Evolutionary conservation across 2,888 invertebrate species (phyloP).

Genomic region (Mythimna ferrago): DNA sequence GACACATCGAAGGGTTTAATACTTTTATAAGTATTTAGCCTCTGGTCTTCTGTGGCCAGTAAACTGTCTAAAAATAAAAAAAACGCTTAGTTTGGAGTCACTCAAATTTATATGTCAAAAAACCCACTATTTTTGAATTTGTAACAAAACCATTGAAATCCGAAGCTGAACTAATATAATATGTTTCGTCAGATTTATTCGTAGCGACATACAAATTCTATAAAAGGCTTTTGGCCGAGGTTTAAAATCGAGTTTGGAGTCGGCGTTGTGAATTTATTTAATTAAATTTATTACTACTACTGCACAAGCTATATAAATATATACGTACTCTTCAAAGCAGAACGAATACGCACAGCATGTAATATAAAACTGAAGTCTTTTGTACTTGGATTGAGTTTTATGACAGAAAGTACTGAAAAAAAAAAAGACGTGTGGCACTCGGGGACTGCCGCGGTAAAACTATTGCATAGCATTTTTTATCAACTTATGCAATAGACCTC

Average conservation of each 20-base stretch:
- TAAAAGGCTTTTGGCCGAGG: slow-evolving; percentile 47
- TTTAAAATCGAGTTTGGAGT: slow-evolving; percentile 60
- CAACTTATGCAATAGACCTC: too few relatives aligned
- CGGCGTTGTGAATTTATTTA: slow-evolving; percentile 51
- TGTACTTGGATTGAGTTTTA: slow-evolving; percentile 32
- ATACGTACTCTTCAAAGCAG: slow-evolving; percentile 19
- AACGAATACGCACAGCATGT: slow-evolving; percentile 24
- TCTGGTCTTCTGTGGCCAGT: neutral
- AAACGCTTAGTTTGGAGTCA: neutral
- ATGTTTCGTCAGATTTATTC: slow-evolving; percentile 27
- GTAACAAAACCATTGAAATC: neutral
- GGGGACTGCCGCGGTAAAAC: too few relatives aligned
- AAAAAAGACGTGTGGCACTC: too few relatives aligned
- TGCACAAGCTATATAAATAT: slow-evolving; percentile 10
- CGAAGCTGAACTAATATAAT: slow-evolving; percentile 20
- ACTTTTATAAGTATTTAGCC: neutral
- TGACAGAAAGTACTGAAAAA: neutral
- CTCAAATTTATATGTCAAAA: neutral
- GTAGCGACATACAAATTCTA: slow-evolving; percentile 42
- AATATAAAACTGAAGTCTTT: slow-evolving; percentile 13
- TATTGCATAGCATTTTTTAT: too few relatives aligned
- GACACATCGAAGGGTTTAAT: neutral
- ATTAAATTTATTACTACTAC: slow-evolving; percentile 48
- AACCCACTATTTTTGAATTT: slow-evolving; percentile 9
- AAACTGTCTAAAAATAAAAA: neutral